Conservation (phyloP, 2,888 invertebrate genomes). For the Tetramorium bicarinatum region DNA sequence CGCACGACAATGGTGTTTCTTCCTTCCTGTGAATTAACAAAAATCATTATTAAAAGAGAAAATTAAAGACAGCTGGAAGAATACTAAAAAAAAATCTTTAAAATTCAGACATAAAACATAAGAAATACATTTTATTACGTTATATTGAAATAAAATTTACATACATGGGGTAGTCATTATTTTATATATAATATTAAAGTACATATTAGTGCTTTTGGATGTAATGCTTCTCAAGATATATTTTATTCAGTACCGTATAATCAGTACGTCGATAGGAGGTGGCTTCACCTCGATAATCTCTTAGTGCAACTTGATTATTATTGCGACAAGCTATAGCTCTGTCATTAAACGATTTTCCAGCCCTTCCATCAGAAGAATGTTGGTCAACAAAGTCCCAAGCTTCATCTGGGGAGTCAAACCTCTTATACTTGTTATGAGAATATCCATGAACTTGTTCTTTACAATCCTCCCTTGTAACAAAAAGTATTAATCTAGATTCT, state of each 20-base stretch:
- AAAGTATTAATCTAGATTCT: slow-evolving; percentile 41
- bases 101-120: neutral
- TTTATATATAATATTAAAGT: neutral
- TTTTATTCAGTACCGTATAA: neutral
- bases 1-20: neutral
- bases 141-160: neutral
- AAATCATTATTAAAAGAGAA: neutral
- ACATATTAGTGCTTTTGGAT: neutral
- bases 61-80: neutral
- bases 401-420: slow-evolving; percentile 88
- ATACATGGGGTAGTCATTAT: neutral
- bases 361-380: neutral
- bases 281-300: neutral
- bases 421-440: slow-evolving; percentile 89
- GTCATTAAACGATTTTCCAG: neutral
- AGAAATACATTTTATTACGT: neutral
- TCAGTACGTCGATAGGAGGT: neutral
- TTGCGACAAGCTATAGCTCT: neutral
- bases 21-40: slow-evolving; percentile 7
- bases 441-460: slow-evolving; percentile 89
- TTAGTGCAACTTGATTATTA: neutral
- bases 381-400: slow-evolving; percentile 88
- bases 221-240: neutral
- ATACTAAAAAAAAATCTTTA: neutral
- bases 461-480: slow-evolving; percentile 87